Evolutionary conservation across 2,113 vertebrate genomes (phyloP).

Genomic region (Pandion haliaetus): DNA sequence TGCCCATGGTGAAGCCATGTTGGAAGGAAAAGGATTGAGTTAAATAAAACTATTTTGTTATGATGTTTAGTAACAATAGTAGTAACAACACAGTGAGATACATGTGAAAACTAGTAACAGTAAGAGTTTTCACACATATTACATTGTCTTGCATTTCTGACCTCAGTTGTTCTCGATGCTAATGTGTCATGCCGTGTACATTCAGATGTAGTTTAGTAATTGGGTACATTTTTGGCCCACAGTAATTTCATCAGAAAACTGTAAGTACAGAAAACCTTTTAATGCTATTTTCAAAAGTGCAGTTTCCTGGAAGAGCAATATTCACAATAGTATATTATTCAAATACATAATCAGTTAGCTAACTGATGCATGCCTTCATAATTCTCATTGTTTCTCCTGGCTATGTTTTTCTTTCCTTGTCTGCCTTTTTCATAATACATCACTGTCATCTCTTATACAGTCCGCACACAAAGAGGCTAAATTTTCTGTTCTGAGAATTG

Average conservation of each 20-base stretch:
- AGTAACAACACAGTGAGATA: neutral
- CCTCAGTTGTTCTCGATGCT: neutral
- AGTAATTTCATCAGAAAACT: neutral
- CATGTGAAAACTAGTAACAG: neutral
- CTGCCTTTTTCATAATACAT: neutral
- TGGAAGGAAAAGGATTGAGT: neutral
- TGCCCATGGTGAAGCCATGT: neutral
- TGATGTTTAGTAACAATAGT: neutral
- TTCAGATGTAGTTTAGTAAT: neutral
- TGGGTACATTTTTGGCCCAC: neutral
- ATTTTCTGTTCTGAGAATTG: neutral
- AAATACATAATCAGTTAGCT: neutral
- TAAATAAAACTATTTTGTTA: neutral
- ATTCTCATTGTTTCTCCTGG: neutral
- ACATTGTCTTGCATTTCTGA: neutral
- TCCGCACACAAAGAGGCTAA: neutral
- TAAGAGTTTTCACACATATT: neutral
- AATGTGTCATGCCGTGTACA: neutral
- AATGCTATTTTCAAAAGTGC: neutral
- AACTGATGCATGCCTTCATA: neutral
- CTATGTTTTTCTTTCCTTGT: neutral
- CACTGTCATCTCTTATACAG: neutral
- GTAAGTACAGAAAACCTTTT: neutral
- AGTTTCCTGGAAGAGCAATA: neutral
- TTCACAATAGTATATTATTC: neutral